Evolutionary conservation across 1,140 invertebrate genomes (phyloP).

Genomic region (Ceratina japonica): DNA sequence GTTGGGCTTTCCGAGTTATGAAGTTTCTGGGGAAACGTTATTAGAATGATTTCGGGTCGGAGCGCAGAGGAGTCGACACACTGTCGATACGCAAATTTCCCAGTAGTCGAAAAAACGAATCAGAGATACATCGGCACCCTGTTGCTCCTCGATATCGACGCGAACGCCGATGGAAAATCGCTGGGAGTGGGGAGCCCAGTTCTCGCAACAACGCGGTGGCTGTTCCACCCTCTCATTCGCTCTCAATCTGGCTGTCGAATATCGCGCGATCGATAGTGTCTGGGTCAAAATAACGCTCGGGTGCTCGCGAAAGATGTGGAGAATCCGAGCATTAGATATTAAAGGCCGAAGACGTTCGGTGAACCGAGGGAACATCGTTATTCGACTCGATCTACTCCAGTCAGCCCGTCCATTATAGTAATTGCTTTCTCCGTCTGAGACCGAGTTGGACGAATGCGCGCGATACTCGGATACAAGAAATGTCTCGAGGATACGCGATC

Average conservation of each 20-base stretch:
- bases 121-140: constrained; percentile 54
- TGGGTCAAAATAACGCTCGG: constrained; percentile 26
- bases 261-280: constrained; percentile 38
- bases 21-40: too few relatives aligned
- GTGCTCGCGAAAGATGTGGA: neutral
- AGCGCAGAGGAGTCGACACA: neutral
- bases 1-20: too few relatives aligned
- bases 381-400: neutral
- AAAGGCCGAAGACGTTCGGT: neutral
- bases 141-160: constrained; percentile 45
- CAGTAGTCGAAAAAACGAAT: constrained; percentile 25
- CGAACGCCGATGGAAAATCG: neutral
- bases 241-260: constrained; percentile 37
- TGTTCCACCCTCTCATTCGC: neutral
- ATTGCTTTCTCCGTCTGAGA: constrained; percentile 9
- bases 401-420: constrained; percentile 12
- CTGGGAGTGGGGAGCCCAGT: too few relatives aligned
- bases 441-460: too few relatives aligned
- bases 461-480: neutral
- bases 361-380: neutral
- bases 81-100: constrained; percentile 33
- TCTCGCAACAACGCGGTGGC: neutral
- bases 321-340: constrained; percentile 1
- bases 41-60: too few relatives aligned
- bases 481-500: neutral